These are phyloP conservation scores for Elanoides forficatus DNA, from an alignment of 2,113 vertebrate genomes.

Conservation along the genomic window DNA sequence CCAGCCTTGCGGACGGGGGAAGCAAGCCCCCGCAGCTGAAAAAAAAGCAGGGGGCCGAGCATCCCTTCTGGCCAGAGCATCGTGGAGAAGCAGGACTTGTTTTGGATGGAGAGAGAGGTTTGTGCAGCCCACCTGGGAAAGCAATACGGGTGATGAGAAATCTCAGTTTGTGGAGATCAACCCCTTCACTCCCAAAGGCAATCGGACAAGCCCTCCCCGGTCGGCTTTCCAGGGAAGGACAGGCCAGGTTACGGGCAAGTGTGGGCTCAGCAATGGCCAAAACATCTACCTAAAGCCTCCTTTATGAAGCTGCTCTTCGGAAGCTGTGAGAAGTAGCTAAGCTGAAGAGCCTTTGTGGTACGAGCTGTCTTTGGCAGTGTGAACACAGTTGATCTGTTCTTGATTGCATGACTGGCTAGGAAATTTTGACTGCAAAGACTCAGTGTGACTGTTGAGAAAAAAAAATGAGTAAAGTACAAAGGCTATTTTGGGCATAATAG, in stretches of 20 bases:
- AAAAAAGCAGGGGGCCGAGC: not conserved
- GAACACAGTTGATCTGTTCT: constrained; percentile 14
- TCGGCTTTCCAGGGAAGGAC: not conserved
- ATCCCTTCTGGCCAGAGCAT: not conserved
- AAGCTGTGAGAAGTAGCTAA: not conserved
- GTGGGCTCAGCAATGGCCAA: not conserved
- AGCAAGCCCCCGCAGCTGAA: not conserved
- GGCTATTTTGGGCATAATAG: constrained; percentile 37
- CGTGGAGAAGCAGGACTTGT: not conserved
- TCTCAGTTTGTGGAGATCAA: not conserved
- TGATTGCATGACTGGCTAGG: constrained; percentile 11
- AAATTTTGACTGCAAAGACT: constrained; percentile 23
- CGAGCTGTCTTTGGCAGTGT: constrained; percentile 4
- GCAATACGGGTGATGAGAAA: not conserved
- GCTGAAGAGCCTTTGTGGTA: not conserved
- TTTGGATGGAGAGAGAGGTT: not conserved
- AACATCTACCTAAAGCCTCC: not conserved
- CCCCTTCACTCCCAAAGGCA: not conserved
- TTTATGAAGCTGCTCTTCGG: not conserved
- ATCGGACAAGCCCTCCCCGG: not conserved
- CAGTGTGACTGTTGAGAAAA: not conserved
- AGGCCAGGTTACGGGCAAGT: not conserved
- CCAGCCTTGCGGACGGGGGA: not conserved
- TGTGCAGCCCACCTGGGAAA: not conserved
- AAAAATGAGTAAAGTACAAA: not conserved